These are phyloP conservation scores for Protaetia brevitarsis DNA, from an alignment of 1,140 invertebrate species.

Conservation along the genomic window DNA sequence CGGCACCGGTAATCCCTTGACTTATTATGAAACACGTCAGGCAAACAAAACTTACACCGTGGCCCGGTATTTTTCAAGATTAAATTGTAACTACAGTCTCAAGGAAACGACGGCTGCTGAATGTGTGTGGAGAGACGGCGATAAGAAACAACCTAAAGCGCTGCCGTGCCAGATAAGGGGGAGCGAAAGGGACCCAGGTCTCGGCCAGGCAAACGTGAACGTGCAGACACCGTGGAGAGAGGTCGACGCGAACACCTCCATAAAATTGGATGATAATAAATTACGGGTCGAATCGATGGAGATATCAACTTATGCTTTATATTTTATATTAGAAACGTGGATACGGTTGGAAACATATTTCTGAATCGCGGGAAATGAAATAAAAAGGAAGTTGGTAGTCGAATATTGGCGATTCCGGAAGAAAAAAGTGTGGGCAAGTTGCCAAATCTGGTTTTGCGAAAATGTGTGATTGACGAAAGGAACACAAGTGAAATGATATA, in stretches of 20 bases:
- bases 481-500: too few relatives aligned
- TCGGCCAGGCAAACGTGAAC: too few relatives aligned
- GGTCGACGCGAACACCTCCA: background rate
- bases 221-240: too few relatives aligned
- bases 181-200: background rate
- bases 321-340: slow-evolving; percentile 15
- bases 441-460: background rate
- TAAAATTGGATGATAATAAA: slow-evolving; percentile 19
- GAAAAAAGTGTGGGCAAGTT: too few relatives aligned
- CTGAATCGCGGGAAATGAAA: background rate
- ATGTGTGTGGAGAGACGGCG: background rate
- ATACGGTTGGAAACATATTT: background rate
- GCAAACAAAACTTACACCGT: slow-evolving; percentile 3
- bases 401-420: background rate
- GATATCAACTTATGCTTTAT: slow-evolving; percentile 10
- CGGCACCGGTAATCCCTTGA: background rate
- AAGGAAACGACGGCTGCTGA: background rate
- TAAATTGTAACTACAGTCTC: slow-evolving; percentile 4
- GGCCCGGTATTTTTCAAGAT: slow-evolving; percentile 4
- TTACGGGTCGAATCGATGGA: background rate
- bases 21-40: slow-evolving; percentile 16
- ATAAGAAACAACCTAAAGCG: background rate
- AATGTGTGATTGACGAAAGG: too few relatives aligned
- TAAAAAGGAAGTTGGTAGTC: background rate
- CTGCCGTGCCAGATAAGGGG: background rate